Base-by-base conservation (phyloP, 2,113 vertebrate genomes). In the Nannobrachium achirus region DNA sequence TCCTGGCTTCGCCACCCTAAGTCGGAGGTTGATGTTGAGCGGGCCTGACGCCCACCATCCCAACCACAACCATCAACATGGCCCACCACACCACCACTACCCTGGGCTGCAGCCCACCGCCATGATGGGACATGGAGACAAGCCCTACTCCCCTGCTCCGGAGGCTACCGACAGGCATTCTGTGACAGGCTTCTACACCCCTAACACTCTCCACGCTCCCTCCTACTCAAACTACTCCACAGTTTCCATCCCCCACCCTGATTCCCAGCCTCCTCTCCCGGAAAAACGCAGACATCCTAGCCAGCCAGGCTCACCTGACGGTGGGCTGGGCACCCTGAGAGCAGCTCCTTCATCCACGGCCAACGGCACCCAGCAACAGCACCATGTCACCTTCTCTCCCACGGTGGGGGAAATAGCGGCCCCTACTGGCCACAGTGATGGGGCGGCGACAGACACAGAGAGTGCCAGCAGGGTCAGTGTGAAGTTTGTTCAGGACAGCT, bases 401-500 rank as follows among this genome's bases (percentile, higher is more conserved):
- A 89, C 88, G 0, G 92, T 94, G 53, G 92, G 89, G 6, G 93
- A 95, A 62, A 84, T 89, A 39, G 78, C 86, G 0, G 81, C 76
- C 11, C 20, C 84, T 38, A 20, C 50, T 13, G 85, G 66, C 10
- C 75, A 85, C 16, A 76, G 14, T 10, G 90, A 92, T 0, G 79
- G 15, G n/a, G 58, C 33, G 10, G 6, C 14, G 0, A 14, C 66
- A 9, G 89, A 86, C 61, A n/a, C 51, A 0, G 89, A 92, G 14
- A 71, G 25, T 4, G 64, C 46, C 5, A 87, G 59, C 52, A 66
- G 74, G 41, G 88, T 92, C 79, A 94, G 89, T 7, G 93, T 93
- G 57, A 95, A 95, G 77, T 96, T 97, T 74, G 95, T 96, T 33
- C 96, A 97, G 82, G 96, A 98, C 75, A 96, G 94, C 14, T 97